Conservation (phyloP, 2,888 invertebrate species). For the Pterostichus madidus region DNA sequence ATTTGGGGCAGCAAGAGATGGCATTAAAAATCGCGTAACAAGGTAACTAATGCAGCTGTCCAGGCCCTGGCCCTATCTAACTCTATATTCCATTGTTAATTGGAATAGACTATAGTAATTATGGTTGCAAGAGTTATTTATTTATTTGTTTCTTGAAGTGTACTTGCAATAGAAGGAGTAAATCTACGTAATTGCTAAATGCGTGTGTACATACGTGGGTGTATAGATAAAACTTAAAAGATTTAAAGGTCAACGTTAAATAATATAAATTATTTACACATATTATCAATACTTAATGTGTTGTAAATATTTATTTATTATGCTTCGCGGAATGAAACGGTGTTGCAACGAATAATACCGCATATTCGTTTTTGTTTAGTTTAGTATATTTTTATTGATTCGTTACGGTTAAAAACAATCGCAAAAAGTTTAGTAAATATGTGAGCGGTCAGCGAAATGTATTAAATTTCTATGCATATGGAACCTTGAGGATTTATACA, state of each 20-base stretch:
- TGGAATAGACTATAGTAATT: too few relatives aligned
- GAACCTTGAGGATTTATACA: neutral
- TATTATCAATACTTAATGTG: neutral
- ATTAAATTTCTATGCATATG: neutral
- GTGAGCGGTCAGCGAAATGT: constrained; percentile 5
- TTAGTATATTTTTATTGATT: constrained; percentile 10
- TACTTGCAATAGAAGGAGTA: too few relatives aligned
- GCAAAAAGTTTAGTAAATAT: neutral
- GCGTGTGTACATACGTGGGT: neutral
- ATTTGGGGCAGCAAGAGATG: too few relatives aligned
- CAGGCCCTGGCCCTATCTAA: too few relatives aligned
- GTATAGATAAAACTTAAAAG: neutral
- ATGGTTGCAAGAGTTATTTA: neutral
- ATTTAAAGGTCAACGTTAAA: neutral
- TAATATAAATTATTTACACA: neutral
- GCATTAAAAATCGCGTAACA: too few relatives aligned
- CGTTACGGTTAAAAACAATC: neutral
- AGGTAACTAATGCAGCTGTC: too few relatives aligned
- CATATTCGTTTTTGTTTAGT: constrained; percentile 5
- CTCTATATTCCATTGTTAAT: too few relatives aligned
- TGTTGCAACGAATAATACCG: neutral
- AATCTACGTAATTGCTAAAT: neutral
- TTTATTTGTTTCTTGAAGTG: neutral
- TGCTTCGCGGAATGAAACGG: neutral
- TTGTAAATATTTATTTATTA: neutral